A percentile compares a stretch with the other conserved stretches of the same genome.
phyloP scores from a whole-genome alignment of 2,113 vertebrate species.

The Apaloderma vittatum region DNA sequence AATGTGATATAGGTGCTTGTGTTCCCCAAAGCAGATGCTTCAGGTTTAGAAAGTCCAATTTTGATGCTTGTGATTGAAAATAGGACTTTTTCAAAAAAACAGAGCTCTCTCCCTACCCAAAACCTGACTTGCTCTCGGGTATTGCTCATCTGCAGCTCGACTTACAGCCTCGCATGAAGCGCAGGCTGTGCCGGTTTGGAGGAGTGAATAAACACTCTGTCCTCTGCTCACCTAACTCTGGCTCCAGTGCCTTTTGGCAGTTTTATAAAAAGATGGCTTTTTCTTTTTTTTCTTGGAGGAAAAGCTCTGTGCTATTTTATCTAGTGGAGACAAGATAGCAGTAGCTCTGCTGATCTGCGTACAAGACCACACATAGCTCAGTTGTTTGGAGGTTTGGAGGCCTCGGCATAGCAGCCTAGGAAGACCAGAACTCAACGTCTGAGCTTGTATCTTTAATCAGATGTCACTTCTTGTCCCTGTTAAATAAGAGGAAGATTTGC shows the following conservation, averaged over 20 bases:
- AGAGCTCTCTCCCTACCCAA: background rate
- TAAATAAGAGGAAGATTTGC: background rate
- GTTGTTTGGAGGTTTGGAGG: background rate
- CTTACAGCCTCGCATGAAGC: background rate
- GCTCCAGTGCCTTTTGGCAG: background rate
- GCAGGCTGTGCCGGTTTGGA: background rate
- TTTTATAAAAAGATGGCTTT: background rate
- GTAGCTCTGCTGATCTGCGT: background rate
- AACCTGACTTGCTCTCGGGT: background rate
- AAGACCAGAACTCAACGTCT: background rate
- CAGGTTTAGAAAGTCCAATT: background rate
- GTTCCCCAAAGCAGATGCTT: background rate
- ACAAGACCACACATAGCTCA: background rate
- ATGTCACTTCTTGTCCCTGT: background rate
- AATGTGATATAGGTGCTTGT: constrained; percentile 5
- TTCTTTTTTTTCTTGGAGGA: background rate
- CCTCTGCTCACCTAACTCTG: background rate
- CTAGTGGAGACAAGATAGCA: background rate
- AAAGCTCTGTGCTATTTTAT: background rate
- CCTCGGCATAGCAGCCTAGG: accelerated
- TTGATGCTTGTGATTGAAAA: background rate
- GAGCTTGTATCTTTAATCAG: background rate
- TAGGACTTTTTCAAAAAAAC: background rate
- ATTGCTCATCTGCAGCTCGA: background rate
- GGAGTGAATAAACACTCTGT: background rate